Evolutionary conservation across 1,140 invertebrate genomes (phyloP), one percentile per base, ranked within the genome.

Genomic region (Brachionus koreanus): DNA sequence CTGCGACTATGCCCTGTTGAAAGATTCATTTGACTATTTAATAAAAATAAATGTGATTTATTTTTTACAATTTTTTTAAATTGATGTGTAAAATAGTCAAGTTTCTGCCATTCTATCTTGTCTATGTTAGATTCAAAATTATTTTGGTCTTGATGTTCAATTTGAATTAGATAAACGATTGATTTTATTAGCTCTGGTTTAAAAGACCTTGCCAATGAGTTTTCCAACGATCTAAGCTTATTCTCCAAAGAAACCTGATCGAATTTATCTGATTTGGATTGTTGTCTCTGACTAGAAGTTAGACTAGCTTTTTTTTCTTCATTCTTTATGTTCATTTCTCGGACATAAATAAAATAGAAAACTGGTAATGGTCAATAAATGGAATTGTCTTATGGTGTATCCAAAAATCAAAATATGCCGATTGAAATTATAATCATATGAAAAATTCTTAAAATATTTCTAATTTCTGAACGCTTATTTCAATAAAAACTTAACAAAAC

Each of bases 21-120:
- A 25, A 74, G 12, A 25, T 9, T 43, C 69, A 74, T 43, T 46
- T 74, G 19, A 25, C n/a, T 19, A 46, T 23, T 74, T 46, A 74
- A 29, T n/a, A 74, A 25, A 23, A 74, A 74, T 12, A 74, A 46
- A 74, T 74, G 69, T n/a, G 69, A 9, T 19, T 74, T 74, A 33
- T 74, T 74, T 74, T 74, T 74, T 5, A 46, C 25, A 16, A 74
- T 74, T 74, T 74, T 74, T 74, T 74, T 74, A 19, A 74, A 25
- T 74, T 74, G 69, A 23, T 74, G 69, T 16, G 43, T 46, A 46
- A 74, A 74, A 49, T 74, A 46, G 5, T 74, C 69, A 19, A 74
- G 43, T 46, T 74, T 74, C 1, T 13, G 12, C 69, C 69, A 74
- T 6, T 74, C 16, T 23, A 74, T 29, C 13, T 35, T 74, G 13